A percentile compares a stretch with the other conserved stretches of the same genome.
Evolutionary conservation across 2,888 invertebrate genomes (phyloP).

Genomic region (Tetrapedia diversipes): DNA sequence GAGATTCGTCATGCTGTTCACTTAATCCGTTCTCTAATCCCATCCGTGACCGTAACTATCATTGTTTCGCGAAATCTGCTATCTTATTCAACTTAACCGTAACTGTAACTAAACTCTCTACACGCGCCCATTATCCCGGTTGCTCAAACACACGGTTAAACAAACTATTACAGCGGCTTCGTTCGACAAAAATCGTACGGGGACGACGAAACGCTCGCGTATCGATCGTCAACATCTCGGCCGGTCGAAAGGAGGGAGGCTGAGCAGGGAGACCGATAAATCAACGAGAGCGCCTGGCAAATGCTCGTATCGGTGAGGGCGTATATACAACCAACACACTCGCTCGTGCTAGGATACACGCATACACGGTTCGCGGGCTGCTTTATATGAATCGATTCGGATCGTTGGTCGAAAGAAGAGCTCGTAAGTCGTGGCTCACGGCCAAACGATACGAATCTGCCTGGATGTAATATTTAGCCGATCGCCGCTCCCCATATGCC

Average conservation of each 20-base stretch:
- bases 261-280: slow-evolving; percentile 60
- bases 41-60: slow-evolving; percentile 26
- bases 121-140: not conserved
- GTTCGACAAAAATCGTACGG: not conserved
- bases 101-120: not conserved
- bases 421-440: slow-evolving; percentile 68
- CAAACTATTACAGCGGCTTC: too few relatives aligned
- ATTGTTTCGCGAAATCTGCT: slow-evolving; percentile 25
- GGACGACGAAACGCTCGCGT: slow-evolving; percentile 32
- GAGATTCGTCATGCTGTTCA: slow-evolving; percentile 32
- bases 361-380: slow-evolving; percentile 22
- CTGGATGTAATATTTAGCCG: slow-evolving; percentile 75
- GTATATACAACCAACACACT: slow-evolving; percentile 41
- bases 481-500: slow-evolving; percentile 74
- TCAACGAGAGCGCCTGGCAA: slow-evolving; percentile 59
- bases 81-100: not conserved
- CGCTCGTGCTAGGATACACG: not conserved
- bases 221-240: slow-evolving; percentile 53
- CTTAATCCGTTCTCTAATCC: slow-evolving; percentile 34
- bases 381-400: slow-evolving; percentile 61
- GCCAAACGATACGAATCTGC: slow-evolving; percentile 72
- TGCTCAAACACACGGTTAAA: too few relatives aligned
- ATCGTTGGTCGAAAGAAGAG: slow-evolving; percentile 60
- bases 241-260: slow-evolving; percentile 47
- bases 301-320: slow-evolving; percentile 51